Percentiles rank a stretch among this genome's conserved stretches.
These are phyloP conservation scores for Ptychoptera contaminata DNA, from an alignment of 2,888 invertebrate genomes.

Conservation along the genomic window DNA sequence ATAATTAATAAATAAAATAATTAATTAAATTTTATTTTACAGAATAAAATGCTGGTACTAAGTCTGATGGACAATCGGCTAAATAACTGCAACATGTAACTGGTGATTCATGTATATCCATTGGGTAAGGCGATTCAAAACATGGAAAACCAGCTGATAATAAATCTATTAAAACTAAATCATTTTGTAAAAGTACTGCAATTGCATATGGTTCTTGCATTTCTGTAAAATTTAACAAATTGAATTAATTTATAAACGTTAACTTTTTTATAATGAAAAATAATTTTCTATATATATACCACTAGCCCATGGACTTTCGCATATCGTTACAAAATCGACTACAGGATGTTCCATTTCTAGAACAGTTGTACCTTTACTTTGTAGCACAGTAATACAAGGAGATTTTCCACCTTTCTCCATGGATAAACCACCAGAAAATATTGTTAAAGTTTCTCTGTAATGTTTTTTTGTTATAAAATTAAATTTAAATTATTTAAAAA, in stretches of 20 bases:
- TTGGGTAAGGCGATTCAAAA: constrained; percentile 98
- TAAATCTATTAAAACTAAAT: constrained; percentile 95
- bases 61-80: constrained; percentile 94
- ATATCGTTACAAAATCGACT: constrained; percentile 90
- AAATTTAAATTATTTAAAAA: constrained; percentile 3
- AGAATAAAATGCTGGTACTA: constrained; percentile 95
- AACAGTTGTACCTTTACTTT: constrained; percentile 91
- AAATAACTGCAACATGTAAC: constrained; percentile 95
- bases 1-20: not conserved
- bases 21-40: constrained; percentile 24
- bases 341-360: constrained; percentile 99
- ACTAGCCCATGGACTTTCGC: constrained; percentile 85
- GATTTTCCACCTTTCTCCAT: constrained; percentile 78
- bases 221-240: constrained; percentile 41
- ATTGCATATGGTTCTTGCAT: constrained; percentile 96
- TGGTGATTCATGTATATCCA: constrained; percentile 98
- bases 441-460: constrained; percentile 80
- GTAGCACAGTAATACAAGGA: constrained; percentile 90
- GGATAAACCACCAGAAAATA: constrained; percentile 93
- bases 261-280: constrained; percentile 5
- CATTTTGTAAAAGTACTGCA: constrained; percentile 92
- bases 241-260: not conserved
- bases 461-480: constrained; percentile 4
- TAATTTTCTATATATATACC: constrained; percentile 38
- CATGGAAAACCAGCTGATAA: constrained; percentile 92